Base-by-base conservation (phyloP, 2,797 vertebrate genomes). In the Poeciliopsis infans region DNA sequence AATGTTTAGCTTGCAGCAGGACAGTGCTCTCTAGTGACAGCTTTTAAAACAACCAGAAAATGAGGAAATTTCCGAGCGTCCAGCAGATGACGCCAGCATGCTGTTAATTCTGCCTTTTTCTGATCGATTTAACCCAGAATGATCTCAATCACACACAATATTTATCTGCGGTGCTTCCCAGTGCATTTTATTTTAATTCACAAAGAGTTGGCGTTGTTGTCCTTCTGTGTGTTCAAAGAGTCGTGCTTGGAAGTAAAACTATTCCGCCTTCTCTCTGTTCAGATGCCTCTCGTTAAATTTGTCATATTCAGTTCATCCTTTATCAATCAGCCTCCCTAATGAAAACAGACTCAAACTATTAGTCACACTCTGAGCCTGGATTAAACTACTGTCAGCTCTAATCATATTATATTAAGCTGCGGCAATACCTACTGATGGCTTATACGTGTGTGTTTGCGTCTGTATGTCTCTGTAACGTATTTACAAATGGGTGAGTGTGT, bases 31-130 rank as follows among this genome's bases (percentile, higher is more conserved):
- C 93, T 90, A 59, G 87, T 87, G 91, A 33, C 47, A 10, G 2
- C 1, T 41, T 16, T 20, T 69, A 49, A 33, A 81, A 85, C 0
- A 0, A 76, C 16, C 11, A 61, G 10, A 49, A 75, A 10, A 72
- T 0, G 1, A 71, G 43, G 20, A 55, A 10, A 41, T 73, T 75
- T 43, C 46, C 41, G 73, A 72, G 23, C 13, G 6, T 82, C 91
- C 93, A 91, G 85, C 83, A 93, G 94, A 83, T 89, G 94, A 70
- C 88, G 78, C 85, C 83, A 86, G 64, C 70, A 79, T 36, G 82
- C 90, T 86, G 76, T 78, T 79, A 64, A 82, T 72, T 23, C 49
- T 28, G 57, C 70, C 0, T 76, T 70, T 74, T 36, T 23, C 8
- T 74, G 7, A 23, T 36, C 4, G 53, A 20, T 8, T 75, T 0